phyloP scores from a whole-genome alignment of 2,113 vertebrate species.

The Chaenogobius annularis region DNA sequence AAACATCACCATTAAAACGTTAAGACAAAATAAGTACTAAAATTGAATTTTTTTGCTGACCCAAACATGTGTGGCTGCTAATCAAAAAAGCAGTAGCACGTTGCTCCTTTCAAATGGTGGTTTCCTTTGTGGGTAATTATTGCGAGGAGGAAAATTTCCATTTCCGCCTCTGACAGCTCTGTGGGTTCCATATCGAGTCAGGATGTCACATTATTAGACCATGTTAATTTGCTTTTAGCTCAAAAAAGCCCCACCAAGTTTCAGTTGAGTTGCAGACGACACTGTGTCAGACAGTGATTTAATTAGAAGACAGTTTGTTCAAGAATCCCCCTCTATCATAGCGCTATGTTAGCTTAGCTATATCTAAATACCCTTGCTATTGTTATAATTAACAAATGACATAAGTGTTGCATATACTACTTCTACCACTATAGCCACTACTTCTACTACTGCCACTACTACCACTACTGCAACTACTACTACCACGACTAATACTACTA shows the following conservation, averaged over 20 bases:
- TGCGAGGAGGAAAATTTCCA: not conserved
- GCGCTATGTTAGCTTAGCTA: not conserved
- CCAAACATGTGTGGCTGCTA: not conserved
- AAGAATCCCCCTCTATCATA: not conserved
- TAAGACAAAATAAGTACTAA: not conserved
- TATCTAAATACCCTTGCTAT: too few species aligned
- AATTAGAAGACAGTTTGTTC: constrained; percentile 4
- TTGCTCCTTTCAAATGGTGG: not conserved
- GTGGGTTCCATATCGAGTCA: not conserved
- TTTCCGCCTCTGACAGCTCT: not conserved
- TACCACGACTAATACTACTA: too few species aligned
- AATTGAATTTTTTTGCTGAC: not conserved
- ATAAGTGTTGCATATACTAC: too few species aligned
- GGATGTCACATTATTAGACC: constrained; percentile 6
- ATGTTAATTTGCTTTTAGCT: not conserved
- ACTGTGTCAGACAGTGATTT: not conserved
- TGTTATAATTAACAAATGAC: too few species aligned
- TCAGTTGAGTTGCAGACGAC: not conserved
- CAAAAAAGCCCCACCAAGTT: not conserved
- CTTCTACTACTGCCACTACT: too few species aligned
- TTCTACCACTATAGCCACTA: too few species aligned
- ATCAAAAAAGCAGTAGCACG: not conserved
- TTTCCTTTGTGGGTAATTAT: constrained; percentile 1
- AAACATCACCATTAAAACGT: not conserved
- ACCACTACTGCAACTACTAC: too few species aligned